Percentiles rank a stretch among this genome's conserved stretches.
Evolutionary conservation across 2,888 invertebrate genomes (phyloP).

Genomic region (Cosmia trapezina): DNA sequence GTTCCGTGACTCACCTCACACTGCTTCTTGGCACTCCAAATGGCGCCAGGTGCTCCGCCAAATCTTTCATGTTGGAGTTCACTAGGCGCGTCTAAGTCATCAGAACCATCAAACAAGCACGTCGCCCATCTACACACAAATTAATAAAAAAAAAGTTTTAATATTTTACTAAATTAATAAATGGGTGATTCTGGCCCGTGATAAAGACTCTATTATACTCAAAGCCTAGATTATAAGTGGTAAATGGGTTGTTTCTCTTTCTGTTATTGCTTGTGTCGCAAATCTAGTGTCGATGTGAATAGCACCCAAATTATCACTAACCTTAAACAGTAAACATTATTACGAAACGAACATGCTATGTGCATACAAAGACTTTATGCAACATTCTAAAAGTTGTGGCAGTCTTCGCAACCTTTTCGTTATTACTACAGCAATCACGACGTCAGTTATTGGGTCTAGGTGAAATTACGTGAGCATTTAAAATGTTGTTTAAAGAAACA

Average conservation of each 20-base stretch:
- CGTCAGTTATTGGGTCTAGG: background rate
- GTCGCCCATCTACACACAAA: constrained; percentile 89
- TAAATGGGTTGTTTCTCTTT: background rate
- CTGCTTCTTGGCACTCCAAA: constrained; percentile 94
- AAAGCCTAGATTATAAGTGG: background rate
- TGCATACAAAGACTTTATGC: constrained; percentile 17
- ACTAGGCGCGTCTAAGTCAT: constrained; percentile 80
- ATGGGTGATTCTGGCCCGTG: too few species aligned
- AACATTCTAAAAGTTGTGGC: constrained; percentile 1
- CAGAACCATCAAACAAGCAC: constrained; percentile 91
- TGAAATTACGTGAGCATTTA: constrained; percentile 6
- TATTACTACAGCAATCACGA: constrained; percentile 31
- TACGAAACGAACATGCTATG: background rate
- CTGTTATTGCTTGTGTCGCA: background rate
- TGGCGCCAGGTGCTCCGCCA: constrained; percentile 92
- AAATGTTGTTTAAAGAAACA: background rate
- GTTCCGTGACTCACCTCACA: constrained; percentile 89
- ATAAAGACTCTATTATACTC: too few species aligned
- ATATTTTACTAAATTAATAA: background rate
- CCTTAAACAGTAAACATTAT: constrained; percentile 1
- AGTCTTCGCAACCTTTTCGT: background rate
- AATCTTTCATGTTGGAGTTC: constrained; percentile 91
- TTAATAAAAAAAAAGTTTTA: background rate
- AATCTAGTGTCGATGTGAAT: constrained; percentile 4
- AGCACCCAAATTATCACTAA: constrained; percentile 9